Evolutionary conservation across 2,113 vertebrate species (phyloP), one percentile per base, ranked within the genome.

Genomic region (Elephas maximus): DNA sequence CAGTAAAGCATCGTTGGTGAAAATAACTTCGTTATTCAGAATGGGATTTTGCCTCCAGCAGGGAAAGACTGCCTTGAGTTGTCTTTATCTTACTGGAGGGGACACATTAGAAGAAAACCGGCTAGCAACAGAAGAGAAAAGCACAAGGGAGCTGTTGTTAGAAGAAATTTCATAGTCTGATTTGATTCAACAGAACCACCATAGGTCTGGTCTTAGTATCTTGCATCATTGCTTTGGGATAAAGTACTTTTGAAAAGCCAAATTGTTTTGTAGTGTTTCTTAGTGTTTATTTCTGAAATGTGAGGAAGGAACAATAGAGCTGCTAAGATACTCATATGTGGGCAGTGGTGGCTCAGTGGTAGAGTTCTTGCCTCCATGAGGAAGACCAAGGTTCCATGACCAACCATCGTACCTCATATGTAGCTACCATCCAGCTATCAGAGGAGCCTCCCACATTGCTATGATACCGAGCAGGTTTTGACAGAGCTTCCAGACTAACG

Each of bases 271-370:
- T 37, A 28, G 10, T 76, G 62, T 76, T 91, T 57, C 62, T 86
- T 76, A 7, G 0, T 79, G n/a, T 84, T 83, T 88, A 44, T 94
- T 71, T 96, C 74, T 94, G 48, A 79, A 93, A 45, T 63, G 73
- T 81, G 80, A 94, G 23, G 20, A 82, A 88, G 37, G 33, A 90
- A 67, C 48, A 45, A 73, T 5, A 76, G 33, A 20, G 21, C 30
- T 11, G 33, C 30, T 83, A n/a, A 82, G 57, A 65, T n/a, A 41
- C 10, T 41, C 37, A 37, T 41, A 8, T 74, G 37, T 7, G 37
- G 73, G 21, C 37, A 37, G 21, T 23, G 20, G 73, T 23, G 73
- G 37, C 23, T 74, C 73, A 41, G 73, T 74, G 21, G n/a, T 21
- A 23, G 20, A 74, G 24, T 69, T 12, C 28, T 69, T 3, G 3